These are phyloP conservation scores for Cephus cinctus DNA, from an alignment of 1,140 invertebrate species.

Conservation along the genomic window DNA sequence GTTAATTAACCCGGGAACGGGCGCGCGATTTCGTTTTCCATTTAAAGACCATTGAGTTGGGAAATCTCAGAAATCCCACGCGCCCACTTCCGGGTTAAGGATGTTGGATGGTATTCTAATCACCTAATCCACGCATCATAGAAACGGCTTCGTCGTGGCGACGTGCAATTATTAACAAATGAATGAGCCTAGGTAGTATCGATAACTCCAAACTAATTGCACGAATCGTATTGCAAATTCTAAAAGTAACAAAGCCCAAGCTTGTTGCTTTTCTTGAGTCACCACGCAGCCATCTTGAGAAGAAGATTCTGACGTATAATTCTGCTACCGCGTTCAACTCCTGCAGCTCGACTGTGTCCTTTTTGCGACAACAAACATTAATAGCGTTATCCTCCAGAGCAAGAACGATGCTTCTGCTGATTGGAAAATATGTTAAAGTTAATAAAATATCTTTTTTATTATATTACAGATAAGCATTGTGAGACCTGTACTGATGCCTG, in stretches of 20 bases:
- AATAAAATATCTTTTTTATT: slow-evolving; percentile 8
- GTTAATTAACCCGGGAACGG: too few species aligned
- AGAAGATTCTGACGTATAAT: slow-evolving; percentile 54
- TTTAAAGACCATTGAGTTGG: too few species aligned
- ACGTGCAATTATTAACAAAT: slow-evolving; percentile 42
- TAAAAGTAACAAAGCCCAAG: slow-evolving; percentile 49
- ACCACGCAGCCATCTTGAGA: slow-evolving; percentile 50
- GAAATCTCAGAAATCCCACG: too few species aligned
- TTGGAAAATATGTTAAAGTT: too few species aligned
- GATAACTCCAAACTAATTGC: slow-evolving; percentile 38
- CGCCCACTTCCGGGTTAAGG: too few species aligned
- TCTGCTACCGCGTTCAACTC: slow-evolving; percentile 51
- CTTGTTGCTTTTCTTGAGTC: slow-evolving; percentile 37
- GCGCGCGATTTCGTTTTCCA: too few species aligned
- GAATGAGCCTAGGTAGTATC: slow-evolving; percentile 47
- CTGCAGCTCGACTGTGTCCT: slow-evolving; percentile 42
- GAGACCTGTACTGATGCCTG: slow-evolving; percentile 22
- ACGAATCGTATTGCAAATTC: slow-evolving; percentile 43
- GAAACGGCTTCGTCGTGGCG: slow-evolving; percentile 42
- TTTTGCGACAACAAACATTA: slow-evolving; percentile 46
- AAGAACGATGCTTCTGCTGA: slow-evolving; percentile 14
- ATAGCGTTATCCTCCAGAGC: slow-evolving; percentile 43
- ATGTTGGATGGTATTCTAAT: too few species aligned
- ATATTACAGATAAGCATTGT: slow-evolving; percentile 27
- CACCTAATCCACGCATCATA: slow-evolving; percentile 49